phyloP scores from a whole-genome alignment of 1,140 invertebrate species.

The Platyura marginata region DNA sequence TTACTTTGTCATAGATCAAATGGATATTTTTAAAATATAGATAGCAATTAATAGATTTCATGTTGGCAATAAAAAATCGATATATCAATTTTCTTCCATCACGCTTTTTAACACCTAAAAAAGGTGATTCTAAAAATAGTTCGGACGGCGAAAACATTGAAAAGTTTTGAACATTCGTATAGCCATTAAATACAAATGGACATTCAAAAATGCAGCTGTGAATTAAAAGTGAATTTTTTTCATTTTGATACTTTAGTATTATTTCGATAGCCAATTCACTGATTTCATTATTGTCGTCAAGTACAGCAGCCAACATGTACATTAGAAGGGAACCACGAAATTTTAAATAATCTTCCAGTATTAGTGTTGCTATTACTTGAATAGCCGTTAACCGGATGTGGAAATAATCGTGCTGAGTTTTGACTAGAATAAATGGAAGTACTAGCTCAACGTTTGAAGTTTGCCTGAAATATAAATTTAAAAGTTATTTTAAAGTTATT shows the following conservation, averaged over 20 bases:
- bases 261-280: conserved; percentile 15
- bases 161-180: conserved; percentile 2
- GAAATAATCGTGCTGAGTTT: conserved; percentile 13
- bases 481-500: too few species aligned
- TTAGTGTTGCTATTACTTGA: conserved; percentile 18
- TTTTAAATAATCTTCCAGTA: conserved; percentile 19
- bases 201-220: conserved; percentile 18
- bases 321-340: conserved; percentile 15
- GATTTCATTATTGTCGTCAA: conserved; percentile 15
- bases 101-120: not conserved
- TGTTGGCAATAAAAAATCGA: not conserved
- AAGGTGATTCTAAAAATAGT: not conserved
- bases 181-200: conserved; percentile 20
- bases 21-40: not conserved
- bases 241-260: conserved; percentile 14
- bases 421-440: conserved; percentile 13
- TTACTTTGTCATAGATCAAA: not conserved
- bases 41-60: not conserved
- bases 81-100: not conserved
- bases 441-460: conserved; percentile 16
- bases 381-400: conserved; percentile 18
- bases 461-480: conserved; percentile 9
- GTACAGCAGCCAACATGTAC: conserved; percentile 11
- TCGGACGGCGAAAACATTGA: not conserved
- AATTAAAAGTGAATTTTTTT: conserved; percentile 15